phyloP scores from a whole-genome alignment of 2,113 vertebrate species.

The Catagonus wagneri region DNA sequence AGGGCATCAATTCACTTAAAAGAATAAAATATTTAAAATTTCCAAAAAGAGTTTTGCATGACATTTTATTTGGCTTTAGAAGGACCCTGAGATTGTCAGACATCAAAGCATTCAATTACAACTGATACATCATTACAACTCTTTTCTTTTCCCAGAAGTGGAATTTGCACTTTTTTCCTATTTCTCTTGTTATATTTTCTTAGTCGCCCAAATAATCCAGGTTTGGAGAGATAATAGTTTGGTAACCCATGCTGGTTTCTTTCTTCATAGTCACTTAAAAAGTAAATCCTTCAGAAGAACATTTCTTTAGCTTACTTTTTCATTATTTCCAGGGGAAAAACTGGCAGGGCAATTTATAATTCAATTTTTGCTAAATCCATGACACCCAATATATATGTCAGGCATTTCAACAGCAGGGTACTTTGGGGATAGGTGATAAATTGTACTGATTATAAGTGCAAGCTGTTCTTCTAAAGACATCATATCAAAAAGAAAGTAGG shows the following conservation, averaged over 20 bases:
- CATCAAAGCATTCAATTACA: slow-evolving; percentile 78
- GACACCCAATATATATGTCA: slow-evolving; percentile 99
- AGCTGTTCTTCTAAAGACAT: slow-evolving; percentile 91
- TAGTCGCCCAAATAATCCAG: slow-evolving; percentile 77
- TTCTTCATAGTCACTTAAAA: slow-evolving; percentile 86
- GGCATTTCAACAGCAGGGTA: slow-evolving; percentile 94
- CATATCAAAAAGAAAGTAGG: slow-evolving; percentile 89
- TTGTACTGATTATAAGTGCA: slow-evolving; percentile 92
- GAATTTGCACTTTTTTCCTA: slow-evolving; percentile 56
- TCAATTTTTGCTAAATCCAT: slow-evolving; percentile 96
- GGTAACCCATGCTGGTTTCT: slow-evolving; percentile 85
- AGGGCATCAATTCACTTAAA: slow-evolving; percentile 55
- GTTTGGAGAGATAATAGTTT: slow-evolving; percentile 85
- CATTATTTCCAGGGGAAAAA: slow-evolving; percentile 93
- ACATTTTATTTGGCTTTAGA: slow-evolving; percentile 79
- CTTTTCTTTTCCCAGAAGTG: slow-evolving; percentile 70
- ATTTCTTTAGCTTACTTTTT: slow-evolving; percentile 90
- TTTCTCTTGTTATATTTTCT: slow-evolving; percentile 72
- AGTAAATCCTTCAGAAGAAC: slow-evolving; percentile 89
- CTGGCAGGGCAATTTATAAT: slow-evolving; percentile 95
- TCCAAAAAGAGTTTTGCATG: slow-evolving; percentile 76
- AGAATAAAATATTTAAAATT: slow-evolving; percentile 73
- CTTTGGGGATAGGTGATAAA: slow-evolving; percentile 93
- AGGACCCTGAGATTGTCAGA: neutral
- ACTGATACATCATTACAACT: slow-evolving; percentile 44